Evolutionary conservation across 1,140 invertebrate genomes (phyloP).

Genomic region (Danaus plexippus): DNA sequence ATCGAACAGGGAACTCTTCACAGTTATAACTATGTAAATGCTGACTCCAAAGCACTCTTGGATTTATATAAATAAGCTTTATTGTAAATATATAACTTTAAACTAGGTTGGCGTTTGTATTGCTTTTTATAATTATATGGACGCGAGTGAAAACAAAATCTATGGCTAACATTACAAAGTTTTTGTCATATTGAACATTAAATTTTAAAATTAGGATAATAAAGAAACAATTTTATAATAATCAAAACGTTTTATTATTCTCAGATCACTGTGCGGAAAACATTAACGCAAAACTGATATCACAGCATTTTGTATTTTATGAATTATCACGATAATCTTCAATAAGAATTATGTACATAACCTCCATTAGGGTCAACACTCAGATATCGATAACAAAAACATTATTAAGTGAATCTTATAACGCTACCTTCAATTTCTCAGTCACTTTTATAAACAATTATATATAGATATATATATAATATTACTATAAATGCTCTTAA

Average conservation of each 20-base stretch:
- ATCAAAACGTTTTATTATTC: slow-evolving; percentile 1
- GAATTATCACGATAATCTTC: slow-evolving; percentile 37
- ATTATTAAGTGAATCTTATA: slow-evolving; percentile 25
- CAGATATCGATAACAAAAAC: slow-evolving; percentile 13
- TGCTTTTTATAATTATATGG: slow-evolving; percentile 36
- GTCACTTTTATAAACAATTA: slow-evolving; percentile 46
- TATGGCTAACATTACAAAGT: slow-evolving; percentile 13
- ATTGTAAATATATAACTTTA: slow-evolving; percentile 39
- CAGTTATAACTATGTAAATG: slow-evolving; percentile 27
- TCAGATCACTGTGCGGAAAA: slow-evolving; percentile 21
- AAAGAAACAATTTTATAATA: not conserved
- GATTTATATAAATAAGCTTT: slow-evolving; percentile 38
- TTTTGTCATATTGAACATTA: not conserved
- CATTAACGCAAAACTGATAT: slow-evolving; percentile 61
- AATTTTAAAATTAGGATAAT: too few species aligned
- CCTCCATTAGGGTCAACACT: slow-evolving; percentile 27
- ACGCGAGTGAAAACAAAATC: slow-evolving; percentile 22
- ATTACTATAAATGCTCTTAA: slow-evolving; percentile 16
- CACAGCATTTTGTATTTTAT: slow-evolving; percentile 65
- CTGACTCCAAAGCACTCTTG: slow-evolving; percentile 26
- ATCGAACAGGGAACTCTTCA: slow-evolving; percentile 32
- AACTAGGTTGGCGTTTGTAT: slow-evolving; percentile 64
- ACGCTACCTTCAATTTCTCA: slow-evolving; percentile 38
- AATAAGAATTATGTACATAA: slow-evolving; percentile 52
- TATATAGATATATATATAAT: slow-evolving; percentile 12